Evolutionary conservation across 2,888 invertebrate species (phyloP), one percentile per base, ranked within the genome.

Genomic region (Synergus umbraculus): DNA sequence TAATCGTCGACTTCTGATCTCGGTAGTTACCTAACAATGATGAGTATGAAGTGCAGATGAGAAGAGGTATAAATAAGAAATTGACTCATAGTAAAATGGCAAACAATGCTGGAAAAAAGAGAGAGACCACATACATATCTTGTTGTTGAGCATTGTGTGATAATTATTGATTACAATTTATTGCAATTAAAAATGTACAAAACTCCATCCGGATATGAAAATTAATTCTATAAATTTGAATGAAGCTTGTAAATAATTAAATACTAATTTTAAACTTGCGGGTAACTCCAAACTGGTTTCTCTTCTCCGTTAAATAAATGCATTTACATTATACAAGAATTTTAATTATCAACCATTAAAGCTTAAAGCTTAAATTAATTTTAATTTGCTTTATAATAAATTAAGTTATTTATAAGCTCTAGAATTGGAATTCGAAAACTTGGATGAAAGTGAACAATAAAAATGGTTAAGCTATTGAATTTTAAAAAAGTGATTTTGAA

Each of bases 41-140:
- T 41, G 65, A 65, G 65, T 69, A 46, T 67, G 29, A 54, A 69
- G 49, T 69, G 49, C 49, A 49, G n/a, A 49, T 46, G 69, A 49
- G 29, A 18, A 60, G 22, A 60, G 58, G 18, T 29, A 66, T 66
- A 66, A 66, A 66, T 66, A 49, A 69, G 69, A 69, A 69, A 54
- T 46, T 54, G 29, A 69, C 46, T 49, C 29, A 69, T 37, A 49
- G 69, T 49, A 54, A 49, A 69, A 69, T 49, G 15, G 29, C 29
- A 66, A 66, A 66, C 44, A 69, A 69, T 69, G 44, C 44, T 66
- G 41, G 46, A 46, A 66, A 41, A 67, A 44, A 22, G 13, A 22
- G 46, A 69, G 46, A 69, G 7, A 29, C 44, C 69, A 15, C 13
- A 46, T 46, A 29, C 46, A 5, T 22, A 69, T 60, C 49, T 54